Evolutionary conservation across 2,113 vertebrate species (phyloP).

Genomic region (Embiotoca jacksoni): DNA sequence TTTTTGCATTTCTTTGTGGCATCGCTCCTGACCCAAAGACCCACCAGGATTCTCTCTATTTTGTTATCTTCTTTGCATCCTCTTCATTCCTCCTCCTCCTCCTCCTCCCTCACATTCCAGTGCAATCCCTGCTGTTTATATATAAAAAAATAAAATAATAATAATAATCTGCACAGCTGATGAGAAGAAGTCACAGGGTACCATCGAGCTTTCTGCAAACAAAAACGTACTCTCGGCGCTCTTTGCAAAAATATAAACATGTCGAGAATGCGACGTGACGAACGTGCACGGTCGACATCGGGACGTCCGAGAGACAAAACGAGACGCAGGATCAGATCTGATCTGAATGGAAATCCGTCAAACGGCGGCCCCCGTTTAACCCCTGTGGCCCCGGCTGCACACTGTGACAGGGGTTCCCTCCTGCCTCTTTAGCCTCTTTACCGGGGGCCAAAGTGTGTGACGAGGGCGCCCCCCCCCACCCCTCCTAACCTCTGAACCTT

Average conservation of each 20-base stretch:
- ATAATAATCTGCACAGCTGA: slow-evolving; percentile 18
- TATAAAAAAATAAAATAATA: background rate
- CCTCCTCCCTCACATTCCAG: slow-evolving; percentile 51
- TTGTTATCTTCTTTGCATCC: slow-evolving; percentile 40
- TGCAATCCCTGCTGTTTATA: slow-evolving; percentile 20
- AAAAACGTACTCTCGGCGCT: slow-evolving; percentile 5
- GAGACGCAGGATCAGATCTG: slow-evolving; percentile 18
- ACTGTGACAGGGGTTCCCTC: slow-evolving; percentile 53
- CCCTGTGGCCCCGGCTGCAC: slow-evolving; percentile 42
- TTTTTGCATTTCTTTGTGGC: slow-evolving; percentile 34
- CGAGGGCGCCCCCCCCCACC: slow-evolving; percentile 6
- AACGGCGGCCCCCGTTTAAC: slow-evolving; percentile 51
- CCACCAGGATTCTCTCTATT: slow-evolving; percentile 45
- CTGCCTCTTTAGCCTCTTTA: slow-evolving; percentile 70
- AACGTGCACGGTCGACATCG: background rate
- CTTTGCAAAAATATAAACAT: slow-evolving; percentile 29
- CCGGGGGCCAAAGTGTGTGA: slow-evolving; percentile 61
- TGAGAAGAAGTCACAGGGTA: background rate
- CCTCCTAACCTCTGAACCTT: slow-evolving; percentile 67
- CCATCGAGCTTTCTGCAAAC: slow-evolving; percentile 26
- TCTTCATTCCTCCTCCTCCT: slow-evolving; percentile 10
- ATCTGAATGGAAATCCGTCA: slow-evolving; percentile 47
- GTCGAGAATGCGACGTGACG: background rate
- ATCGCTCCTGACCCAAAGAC: slow-evolving; percentile 48
- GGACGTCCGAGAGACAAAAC: slow-evolving; percentile 47